Conservation (phyloP, 2,797 vertebrate species). For the Loris lydekkerianus region DNA sequence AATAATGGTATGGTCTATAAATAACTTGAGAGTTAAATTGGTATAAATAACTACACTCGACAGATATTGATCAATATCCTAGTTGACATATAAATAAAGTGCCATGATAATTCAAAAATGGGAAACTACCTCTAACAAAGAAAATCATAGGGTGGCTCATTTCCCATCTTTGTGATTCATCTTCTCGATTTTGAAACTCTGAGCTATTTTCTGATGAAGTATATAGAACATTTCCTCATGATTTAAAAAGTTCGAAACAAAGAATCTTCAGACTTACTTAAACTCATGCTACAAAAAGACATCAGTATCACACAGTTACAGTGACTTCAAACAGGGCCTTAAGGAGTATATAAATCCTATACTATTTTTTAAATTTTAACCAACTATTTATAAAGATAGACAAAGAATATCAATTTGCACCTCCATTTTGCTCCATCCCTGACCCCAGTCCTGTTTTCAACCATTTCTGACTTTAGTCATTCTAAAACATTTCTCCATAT, state of each 20-base stretch:
- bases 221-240: not conserved
- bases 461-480: not conserved
- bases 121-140: not conserved
- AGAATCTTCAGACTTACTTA: slow-evolving; percentile 8
- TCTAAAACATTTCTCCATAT: not conserved
- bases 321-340: not conserved
- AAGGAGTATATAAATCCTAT: not conserved
- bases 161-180: slow-evolving; percentile 36
- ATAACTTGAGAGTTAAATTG: not conserved
- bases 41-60: not conserved
- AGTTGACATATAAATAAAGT: not conserved
- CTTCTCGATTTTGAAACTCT: slow-evolving; percentile 3
- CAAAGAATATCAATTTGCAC: slow-evolving; percentile 23
- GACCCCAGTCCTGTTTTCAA: not conserved
- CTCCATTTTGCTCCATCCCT: not conserved
- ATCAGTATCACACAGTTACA: slow-evolving; percentile 15
- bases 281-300: slow-evolving; percentile 7
- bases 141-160: not conserved
- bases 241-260: slow-evolving; percentile 29
- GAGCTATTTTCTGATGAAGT: slow-evolving; percentile 25
- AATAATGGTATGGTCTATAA: not conserved
- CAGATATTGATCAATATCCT: not conserved
- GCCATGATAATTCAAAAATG: not conserved
- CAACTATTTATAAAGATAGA: not conserved
- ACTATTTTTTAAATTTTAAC: slow-evolving; percentile 7